A percentile compares a stretch with the other conserved stretches of the same genome.
Evolutionary conservation across 2,113 vertebrate genomes (phyloP).

Genomic region (Pandion haliaetus): DNA sequence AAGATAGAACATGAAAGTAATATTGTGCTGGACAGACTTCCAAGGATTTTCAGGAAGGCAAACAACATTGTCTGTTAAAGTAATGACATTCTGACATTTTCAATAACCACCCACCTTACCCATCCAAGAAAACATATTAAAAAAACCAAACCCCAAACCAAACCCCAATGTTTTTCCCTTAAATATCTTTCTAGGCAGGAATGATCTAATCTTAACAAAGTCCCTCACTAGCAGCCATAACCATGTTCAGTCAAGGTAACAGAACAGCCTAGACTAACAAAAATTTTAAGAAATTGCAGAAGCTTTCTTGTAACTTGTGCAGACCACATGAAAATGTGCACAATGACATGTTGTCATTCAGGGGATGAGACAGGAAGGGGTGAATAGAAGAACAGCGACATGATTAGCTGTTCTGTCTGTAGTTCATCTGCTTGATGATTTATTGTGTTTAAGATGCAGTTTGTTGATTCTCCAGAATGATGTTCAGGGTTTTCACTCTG

Average conservation of each 20-base stretch:
- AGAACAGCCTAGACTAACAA: not conserved
- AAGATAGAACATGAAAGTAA: not conserved
- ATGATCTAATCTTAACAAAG: slow-evolving; percentile 4
- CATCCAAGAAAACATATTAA: not conserved
- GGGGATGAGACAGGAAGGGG: not conserved
- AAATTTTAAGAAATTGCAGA: not conserved
- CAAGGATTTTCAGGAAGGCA: not conserved
- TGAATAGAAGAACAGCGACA: not conserved
- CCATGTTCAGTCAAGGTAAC: not conserved
- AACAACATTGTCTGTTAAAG: not conserved
- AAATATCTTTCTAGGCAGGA: slow-evolving; percentile 36
- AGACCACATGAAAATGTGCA: not conserved
- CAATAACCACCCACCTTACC: not conserved
- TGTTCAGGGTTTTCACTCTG: not conserved
- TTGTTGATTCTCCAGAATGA: not conserved
- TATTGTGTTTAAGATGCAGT: not conserved
- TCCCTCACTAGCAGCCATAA: slow-evolving; percentile 15
- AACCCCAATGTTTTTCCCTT: not conserved
- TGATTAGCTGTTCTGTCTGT: not conserved
- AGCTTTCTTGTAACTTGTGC: not conserved
- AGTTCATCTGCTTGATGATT: not conserved
- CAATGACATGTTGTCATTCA: not conserved
- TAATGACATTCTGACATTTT: not conserved
- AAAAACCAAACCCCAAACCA: not conserved
- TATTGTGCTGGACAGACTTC: not conserved